A percentile compares a stretch with the other conserved stretches of the same genome.
Evolutionary conservation across 2,797 vertebrate species (phyloP).

Genomic region (Anolis apletophallus): DNA sequence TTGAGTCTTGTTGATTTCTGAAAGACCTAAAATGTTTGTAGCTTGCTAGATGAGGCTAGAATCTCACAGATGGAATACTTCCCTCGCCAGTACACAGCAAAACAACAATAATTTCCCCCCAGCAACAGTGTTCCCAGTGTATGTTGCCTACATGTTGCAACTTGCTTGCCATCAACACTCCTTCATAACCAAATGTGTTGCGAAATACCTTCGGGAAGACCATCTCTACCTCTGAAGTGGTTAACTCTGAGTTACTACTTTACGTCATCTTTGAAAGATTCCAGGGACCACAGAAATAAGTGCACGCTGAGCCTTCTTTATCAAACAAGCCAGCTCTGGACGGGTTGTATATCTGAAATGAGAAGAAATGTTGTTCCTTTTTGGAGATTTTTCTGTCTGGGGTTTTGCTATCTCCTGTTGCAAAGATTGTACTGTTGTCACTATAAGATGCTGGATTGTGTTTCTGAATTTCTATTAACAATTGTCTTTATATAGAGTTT

Average conservation of each 20-base stretch:
- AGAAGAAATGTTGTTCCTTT: constrained; percentile 45
- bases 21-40: background rate
- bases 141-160: constrained; percentile 24
- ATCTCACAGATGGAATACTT: constrained; percentile 27
- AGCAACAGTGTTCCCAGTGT: constrained; percentile 43
- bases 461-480: constrained; percentile 41
- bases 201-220: constrained; percentile 34
- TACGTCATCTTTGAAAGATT: constrained; percentile 68
- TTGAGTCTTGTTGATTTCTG: background rate
- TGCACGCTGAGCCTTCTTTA: constrained; percentile 41
- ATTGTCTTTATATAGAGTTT: constrained; percentile 34
- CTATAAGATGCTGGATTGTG: constrained; percentile 55
- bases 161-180: constrained; percentile 39
- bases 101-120: constrained; percentile 43
- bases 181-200: accelerated
- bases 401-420: constrained; percentile 48
- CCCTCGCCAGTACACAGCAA: constrained; percentile 26
- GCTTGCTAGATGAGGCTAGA: background rate
- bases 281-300: constrained; percentile 61
- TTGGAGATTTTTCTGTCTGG: constrained; percentile 11
- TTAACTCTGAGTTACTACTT: constrained; percentile 50
- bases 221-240: constrained; percentile 12
- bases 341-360: constrained; percentile 45
- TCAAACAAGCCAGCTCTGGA: constrained; percentile 39
- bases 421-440: constrained; percentile 34